Evolutionary conservation across 2,797 vertebrate genomes (phyloP), one percentile per base, ranked within the genome.

Genomic region (Amblyraja radiata): DNA sequence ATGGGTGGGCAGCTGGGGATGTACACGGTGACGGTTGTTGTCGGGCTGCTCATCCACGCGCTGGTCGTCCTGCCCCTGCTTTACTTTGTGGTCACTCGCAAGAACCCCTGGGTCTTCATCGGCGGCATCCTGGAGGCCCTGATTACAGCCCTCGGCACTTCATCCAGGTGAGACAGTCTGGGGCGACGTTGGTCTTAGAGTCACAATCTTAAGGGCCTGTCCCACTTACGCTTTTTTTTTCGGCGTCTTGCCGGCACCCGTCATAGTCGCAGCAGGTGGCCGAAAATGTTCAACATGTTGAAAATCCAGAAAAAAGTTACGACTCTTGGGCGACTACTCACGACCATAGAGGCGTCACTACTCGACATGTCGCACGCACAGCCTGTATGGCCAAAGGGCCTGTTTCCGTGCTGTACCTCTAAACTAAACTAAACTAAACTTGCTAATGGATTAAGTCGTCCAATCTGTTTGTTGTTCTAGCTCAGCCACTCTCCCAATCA

Each of bases 401-500:
- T 46, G 46, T 46, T 5, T 46, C 2, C 46, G 46, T 4, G 2
- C 46, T 46, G 46, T 46, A 46, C 46, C 46, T 46, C 46, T 46
- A 46, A 46, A 46, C 46, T 46, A 46, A 46, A 46, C 46, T 46
- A 46, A 46, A 46, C 46, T 46, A 46, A 46, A 93, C 81, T 93
- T 61, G 2, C 94, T 63, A 77, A 28, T 93, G 76, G 16, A 54
- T 28, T 54, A 54, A 93, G 14, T 77, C 14, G 25, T 16, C 63
- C 28, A n/a, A 2, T 93, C 76, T 32, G 54, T 63, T 74, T 77
- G 28, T 93, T 93, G 65, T 73, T 93, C 46, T 95, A 99, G 99
- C 95, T 99, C 99, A 32, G 99, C 99, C 0, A 99, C 99, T 0
- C 97, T 99, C 93, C 99, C 99, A 93, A 98, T 99, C 95, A 99